Evolutionary conservation across 2,888 invertebrate species (phyloP).

Genomic region (Melanotus villosus): DNA sequence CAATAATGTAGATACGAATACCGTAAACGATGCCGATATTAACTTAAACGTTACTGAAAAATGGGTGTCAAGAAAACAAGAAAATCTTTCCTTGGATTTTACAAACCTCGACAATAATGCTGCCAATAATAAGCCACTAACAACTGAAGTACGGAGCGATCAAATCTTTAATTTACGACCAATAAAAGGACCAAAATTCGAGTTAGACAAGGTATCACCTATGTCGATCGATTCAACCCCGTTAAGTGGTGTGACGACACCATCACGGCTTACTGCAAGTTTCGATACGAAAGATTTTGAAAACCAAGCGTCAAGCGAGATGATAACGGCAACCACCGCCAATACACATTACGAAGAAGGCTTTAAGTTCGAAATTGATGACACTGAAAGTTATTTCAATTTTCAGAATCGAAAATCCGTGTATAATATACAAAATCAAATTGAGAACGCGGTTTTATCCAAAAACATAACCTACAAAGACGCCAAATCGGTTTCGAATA

Average conservation of each 20-base stretch:
- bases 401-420: slow-evolving; percentile 63
- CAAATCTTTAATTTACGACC: slow-evolving; percentile 33
- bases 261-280: slow-evolving; percentile 31
- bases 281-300: slow-evolving; percentile 38
- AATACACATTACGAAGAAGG: slow-evolving; percentile 67
- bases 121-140: slow-evolving; percentile 5
- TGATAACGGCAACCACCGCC: slow-evolving; percentile 48
- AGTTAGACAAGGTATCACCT: slow-evolving; percentile 58
- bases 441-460: slow-evolving; percentile 66
- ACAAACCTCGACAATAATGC: slow-evolving; percentile 44
- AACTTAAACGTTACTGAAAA: background rate
- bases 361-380: slow-evolving; percentile 62
- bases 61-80: slow-evolving; percentile 52
- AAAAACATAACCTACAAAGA: slow-evolving; percentile 63
- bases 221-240: slow-evolving; percentile 67
- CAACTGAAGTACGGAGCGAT: background rate
- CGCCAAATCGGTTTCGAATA: slow-evolving; percentile 63
- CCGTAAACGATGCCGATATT: slow-evolving; percentile 10
- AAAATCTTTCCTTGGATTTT: slow-evolving; percentile 56
- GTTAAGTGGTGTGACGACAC: slow-evolving; percentile 53
- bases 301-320: background rate
- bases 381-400: slow-evolving; percentile 7
- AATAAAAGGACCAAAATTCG: slow-evolving; percentile 53
- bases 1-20: background rate
- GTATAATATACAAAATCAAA: slow-evolving; percentile 67